These are phyloP conservation scores for Neopipo cinnamomea DNA, from an alignment of 2,113 vertebrate species.

Conservation along the genomic window DNA sequence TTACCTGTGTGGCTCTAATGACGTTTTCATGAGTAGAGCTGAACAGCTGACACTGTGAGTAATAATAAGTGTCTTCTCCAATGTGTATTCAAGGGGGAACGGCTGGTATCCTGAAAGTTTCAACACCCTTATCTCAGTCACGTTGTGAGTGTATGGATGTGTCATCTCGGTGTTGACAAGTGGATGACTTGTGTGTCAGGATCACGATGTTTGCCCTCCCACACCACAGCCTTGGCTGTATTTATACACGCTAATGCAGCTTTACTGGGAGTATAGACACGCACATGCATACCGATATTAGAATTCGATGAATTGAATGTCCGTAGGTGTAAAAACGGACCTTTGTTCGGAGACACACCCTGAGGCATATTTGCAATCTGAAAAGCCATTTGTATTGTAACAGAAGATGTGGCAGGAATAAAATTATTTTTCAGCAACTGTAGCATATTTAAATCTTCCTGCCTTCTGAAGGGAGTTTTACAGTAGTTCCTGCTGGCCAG, in stretches of 20 bases:
- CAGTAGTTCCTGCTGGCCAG: not conserved
- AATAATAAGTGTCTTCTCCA: not conserved
- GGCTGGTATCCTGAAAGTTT: not conserved
- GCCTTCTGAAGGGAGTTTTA: not conserved
- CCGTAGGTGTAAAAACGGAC: not conserved
- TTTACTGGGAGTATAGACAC: not conserved
- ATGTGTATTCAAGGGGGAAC: not conserved
- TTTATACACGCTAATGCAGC: not conserved
- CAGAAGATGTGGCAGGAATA: not conserved
- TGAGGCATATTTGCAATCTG: not conserved
- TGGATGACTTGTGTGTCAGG: slow-evolving; percentile 2
- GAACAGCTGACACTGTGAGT: not conserved
- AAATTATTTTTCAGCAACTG: not conserved
- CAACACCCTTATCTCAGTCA: not conserved
- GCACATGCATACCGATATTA: fast-evolving
- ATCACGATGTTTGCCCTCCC: not conserved
- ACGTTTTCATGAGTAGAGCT: not conserved
- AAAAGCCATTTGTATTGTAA: slow-evolving; percentile 5
- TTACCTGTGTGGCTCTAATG: not conserved
- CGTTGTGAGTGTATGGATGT: not conserved
- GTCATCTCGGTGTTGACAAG: slow-evolving; percentile 5
- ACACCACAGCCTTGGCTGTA: not conserved
- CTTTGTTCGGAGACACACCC: not conserved
- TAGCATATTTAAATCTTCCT: not conserved
- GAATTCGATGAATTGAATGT: not conserved